Evolutionary conservation across 2,113 vertebrate genomes (phyloP).

Genomic region (Cyanoderma ruficeps): DNA sequence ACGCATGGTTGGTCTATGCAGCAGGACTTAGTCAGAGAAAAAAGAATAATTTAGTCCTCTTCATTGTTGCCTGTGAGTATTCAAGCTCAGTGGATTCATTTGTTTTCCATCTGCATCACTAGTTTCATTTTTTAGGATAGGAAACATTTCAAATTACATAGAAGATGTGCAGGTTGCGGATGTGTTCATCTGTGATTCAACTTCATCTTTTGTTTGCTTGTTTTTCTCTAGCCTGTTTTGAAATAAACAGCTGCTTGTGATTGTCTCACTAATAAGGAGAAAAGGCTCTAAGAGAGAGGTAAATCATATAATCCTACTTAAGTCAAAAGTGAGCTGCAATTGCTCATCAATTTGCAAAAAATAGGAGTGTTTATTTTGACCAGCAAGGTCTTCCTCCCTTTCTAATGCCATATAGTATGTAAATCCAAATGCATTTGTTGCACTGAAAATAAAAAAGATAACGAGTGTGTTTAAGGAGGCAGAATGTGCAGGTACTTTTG

Average conservation of each 20-base stretch:
- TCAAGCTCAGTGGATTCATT: not conserved
- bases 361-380: not conserved
- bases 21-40: not conserved
- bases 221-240: not conserved
- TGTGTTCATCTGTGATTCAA: not conserved
- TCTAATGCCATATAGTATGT: too few species aligned
- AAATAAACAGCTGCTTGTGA: not conserved
- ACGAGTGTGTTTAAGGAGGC: not conserved
- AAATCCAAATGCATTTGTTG: not conserved
- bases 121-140: not conserved
- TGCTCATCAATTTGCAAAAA: not conserved
- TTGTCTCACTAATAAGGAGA: not conserved
- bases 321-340: not conserved
- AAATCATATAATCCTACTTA: not conserved
- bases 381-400: not conserved
- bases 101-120: conserved; percentile 4
- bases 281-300: not conserved
- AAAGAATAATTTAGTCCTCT: not conserved
- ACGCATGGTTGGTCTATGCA: not conserved
- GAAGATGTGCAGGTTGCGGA: not conserved
- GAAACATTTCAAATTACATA: not conserved
- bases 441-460: not conserved
- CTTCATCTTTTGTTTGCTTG: not conserved
- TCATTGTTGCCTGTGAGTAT: not conserved
- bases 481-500: not conserved